Percentiles rank a stretch among this genome's conserved stretches.
Evolutionary conservation across 2,797 vertebrate species (phyloP).

Genomic region (Parotocinclus haroldoi): DNA sequence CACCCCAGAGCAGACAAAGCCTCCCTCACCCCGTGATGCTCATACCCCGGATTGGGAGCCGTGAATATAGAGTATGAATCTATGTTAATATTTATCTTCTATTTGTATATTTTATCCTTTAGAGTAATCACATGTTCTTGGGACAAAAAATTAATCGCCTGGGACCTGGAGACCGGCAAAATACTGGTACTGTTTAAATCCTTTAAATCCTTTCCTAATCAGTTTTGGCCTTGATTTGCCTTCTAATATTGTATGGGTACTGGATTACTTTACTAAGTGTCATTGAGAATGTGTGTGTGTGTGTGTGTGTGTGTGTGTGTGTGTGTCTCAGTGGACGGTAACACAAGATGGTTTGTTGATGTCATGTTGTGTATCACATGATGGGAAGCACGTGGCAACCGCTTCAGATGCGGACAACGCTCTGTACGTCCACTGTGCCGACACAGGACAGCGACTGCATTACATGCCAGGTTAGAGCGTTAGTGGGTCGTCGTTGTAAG

Average conservation of each 20-base stretch:
- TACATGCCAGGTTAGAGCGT: slow-evolving; percentile 57
- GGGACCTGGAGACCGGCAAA: slow-evolving; percentile 75
- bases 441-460: slow-evolving; percentile 48
- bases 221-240: background rate
- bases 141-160: slow-evolving; percentile 69
- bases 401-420: slow-evolving; percentile 62
- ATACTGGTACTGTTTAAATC: slow-evolving; percentile 58
- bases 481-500: background rate
- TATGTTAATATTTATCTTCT: background rate
- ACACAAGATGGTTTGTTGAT: slow-evolving; percentile 61
- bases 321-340: slow-evolving; percentile 65
- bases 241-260: background rate
- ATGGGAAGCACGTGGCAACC: slow-evolving; percentile 65
- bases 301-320: slow-evolving; percentile 38
- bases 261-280: background rate
- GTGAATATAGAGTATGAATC: no score
- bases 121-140: slow-evolving; percentile 75
- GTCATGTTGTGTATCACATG: slow-evolving; percentile 68
- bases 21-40: no score
- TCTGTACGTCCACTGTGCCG: slow-evolving; percentile 55
- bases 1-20: no score
- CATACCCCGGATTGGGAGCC: no score
- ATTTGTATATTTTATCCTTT: slow-evolving; percentile 27
- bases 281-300: slow-evolving; percentile 22
- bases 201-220: background rate